phyloP scores from a whole-genome alignment of 2,113 vertebrate genomes.

The Petromus typicus region DNA sequence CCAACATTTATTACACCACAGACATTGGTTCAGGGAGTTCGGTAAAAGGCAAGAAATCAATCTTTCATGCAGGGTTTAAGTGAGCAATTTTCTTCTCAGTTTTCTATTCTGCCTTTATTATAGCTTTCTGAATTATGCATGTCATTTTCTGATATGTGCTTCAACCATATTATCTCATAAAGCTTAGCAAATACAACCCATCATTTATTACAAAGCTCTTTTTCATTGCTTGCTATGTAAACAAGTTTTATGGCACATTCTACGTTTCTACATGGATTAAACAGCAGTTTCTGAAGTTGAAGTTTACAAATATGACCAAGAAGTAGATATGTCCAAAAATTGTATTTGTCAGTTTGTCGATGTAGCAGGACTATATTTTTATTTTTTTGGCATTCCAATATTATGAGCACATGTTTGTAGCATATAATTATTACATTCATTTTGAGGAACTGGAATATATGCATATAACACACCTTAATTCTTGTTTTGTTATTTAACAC shows the following conservation, averaged over 20 bases:
- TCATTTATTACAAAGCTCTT: constrained; percentile 31
- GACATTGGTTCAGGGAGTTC: constrained; percentile 73
- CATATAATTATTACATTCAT: neutral
- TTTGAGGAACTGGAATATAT: neutral
- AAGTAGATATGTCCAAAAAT: constrained; percentile 11
- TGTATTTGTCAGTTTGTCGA: neutral
- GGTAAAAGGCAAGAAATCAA: constrained; percentile 76
- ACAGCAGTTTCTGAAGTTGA: neutral
- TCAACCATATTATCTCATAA: constrained; percentile 61
- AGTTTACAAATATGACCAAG: constrained; percentile 3
- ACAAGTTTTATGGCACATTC: neutral
- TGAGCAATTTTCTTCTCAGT: constrained; percentile 59
- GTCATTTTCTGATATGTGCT: constrained; percentile 66
- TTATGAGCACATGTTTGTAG: neutral
- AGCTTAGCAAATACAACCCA: neutral
- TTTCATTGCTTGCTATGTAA: constrained; percentile 47
- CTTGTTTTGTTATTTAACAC: neutral
- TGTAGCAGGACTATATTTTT: neutral
- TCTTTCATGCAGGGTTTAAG: constrained; percentile 69
- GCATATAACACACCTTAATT: neutral
- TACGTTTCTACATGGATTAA: neutral
- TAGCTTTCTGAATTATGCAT: constrained; percentile 49
- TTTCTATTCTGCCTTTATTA: constrained; percentile 17
- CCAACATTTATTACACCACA: constrained; percentile 77
- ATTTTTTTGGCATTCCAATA: neutral